Evolutionary conservation across 2,797 vertebrate species (phyloP), one percentile per base, ranked within the genome.

Genomic region (Limosa lapponica): DNA sequence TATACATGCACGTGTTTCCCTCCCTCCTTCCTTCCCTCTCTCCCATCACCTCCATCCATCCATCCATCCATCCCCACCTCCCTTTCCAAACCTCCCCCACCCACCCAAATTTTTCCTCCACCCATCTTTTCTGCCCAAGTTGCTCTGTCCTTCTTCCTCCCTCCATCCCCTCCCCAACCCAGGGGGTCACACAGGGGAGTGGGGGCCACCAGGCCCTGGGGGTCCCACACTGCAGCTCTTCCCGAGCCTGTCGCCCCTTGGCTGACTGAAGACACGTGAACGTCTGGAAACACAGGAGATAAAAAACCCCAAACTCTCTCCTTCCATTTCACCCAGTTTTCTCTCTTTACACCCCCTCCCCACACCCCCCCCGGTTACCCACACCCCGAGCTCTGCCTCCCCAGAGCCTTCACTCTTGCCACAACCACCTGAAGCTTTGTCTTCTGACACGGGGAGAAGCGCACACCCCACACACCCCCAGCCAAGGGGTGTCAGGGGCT

Each of bases 171-270:
- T 20, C 17, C 64, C 23, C 34, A 32, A 1, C 8, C 43, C 34
- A 2, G 17, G 3, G 61, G 27, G 37, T 81, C 75, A 13, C 54
- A 13, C 43, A 4, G 16, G 46, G 20, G 8, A 3, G 19, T 1
- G 5, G 55, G 28, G 19, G 17, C 39, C 41, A 1, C 28, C 3
- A 2, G 59, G 8, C 3, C 23, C 23, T 62, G 6, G 6, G 44
- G 19, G 13, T 44, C 32, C 36, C 57, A 16, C 2, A 1, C 25
- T 1, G 5, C 24, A 5, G 49, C n/a, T 28, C n/a, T 11, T 24
- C 44, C 62, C 41, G 2, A 19, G 36, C 57, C 41, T 5, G 15
- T 19, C 2, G 0, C 30, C 54, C 11, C 28, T 17, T 3, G 32
- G 24, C 54, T 4, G 3, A 19, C 58, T 24, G 59, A 43, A 28